Evolutionary conservation across 2,113 vertebrate genomes (phyloP).

Genomic region (Oreocharis arfaki): DNA sequence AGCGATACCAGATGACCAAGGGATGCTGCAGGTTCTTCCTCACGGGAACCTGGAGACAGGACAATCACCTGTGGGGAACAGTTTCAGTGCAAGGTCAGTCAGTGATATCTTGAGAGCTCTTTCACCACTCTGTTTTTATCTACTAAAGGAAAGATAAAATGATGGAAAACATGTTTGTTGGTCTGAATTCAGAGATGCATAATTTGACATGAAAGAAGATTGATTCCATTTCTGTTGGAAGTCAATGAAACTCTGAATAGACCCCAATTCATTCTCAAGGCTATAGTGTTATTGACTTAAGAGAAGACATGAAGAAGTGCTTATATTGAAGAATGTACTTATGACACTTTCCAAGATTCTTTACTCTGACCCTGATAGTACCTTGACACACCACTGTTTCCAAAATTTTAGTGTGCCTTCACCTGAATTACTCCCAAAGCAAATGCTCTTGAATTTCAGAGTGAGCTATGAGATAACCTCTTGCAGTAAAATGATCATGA

Average conservation of each 20-base stretch:
- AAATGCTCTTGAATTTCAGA: background rate
- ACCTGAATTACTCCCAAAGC: background rate
- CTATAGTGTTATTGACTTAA: background rate
- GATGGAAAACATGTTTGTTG: background rate
- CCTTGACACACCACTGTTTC: background rate
- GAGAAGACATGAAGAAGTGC: background rate
- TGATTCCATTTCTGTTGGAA: background rate
- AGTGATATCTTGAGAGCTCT: background rate
- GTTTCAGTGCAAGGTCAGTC: background rate
- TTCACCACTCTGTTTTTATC: background rate
- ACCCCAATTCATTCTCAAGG: background rate
- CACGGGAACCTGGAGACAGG: background rate
- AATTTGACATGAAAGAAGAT: background rate
- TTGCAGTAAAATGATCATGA: background rate
- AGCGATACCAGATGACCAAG: background rate
- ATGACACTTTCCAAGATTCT: background rate
- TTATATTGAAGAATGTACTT: background rate
- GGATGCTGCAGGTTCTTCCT: background rate
- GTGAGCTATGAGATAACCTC: background rate
- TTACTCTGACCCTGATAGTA: background rate
- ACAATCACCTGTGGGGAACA: background rate
- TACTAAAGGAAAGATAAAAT: background rate
- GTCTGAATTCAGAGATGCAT: background rate
- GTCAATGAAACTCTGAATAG: background rate
- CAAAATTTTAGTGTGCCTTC: background rate